Conservation (phyloP, 2,113 vertebrate genomes). For the Ailuropoda melanoleuca region DNA sequence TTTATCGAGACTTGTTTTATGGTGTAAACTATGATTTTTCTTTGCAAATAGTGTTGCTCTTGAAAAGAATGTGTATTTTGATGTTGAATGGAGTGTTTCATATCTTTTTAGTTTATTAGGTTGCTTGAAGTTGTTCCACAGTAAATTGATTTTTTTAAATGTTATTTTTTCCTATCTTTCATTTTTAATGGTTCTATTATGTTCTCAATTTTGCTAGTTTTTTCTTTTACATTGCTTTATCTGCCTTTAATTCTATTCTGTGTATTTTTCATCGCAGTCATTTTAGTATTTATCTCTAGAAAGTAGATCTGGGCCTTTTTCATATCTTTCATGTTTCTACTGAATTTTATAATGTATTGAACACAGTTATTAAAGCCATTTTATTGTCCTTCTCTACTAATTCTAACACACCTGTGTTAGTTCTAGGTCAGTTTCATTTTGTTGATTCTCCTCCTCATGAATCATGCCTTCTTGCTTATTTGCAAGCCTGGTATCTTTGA, state of each 20-base stretch:
- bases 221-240: background rate
- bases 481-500: background rate
- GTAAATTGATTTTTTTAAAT: background rate
- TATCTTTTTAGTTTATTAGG: background rate
- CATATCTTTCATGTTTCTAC: background rate
- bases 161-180: background rate
- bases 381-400: background rate
- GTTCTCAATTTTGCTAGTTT: background rate
- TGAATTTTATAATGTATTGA: background rate
- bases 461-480: background rate
- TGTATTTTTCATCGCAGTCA: background rate
- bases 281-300: background rate
- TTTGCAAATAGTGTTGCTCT: background rate
- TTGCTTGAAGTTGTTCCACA: background rate
- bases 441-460: background rate
- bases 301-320: background rate
- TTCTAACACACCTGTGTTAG: background rate
- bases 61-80: background rate
- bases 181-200: constrained; percentile 20
- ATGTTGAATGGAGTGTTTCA: background rate
- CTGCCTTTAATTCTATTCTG: background rate
- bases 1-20: constrained; percentile 25
- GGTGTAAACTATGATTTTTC: background rate
- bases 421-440: background rate
- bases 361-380: background rate